Evolutionary conservation across 2,797 vertebrate species (phyloP).

Genomic region (Phalloptychus januarius): DNA sequence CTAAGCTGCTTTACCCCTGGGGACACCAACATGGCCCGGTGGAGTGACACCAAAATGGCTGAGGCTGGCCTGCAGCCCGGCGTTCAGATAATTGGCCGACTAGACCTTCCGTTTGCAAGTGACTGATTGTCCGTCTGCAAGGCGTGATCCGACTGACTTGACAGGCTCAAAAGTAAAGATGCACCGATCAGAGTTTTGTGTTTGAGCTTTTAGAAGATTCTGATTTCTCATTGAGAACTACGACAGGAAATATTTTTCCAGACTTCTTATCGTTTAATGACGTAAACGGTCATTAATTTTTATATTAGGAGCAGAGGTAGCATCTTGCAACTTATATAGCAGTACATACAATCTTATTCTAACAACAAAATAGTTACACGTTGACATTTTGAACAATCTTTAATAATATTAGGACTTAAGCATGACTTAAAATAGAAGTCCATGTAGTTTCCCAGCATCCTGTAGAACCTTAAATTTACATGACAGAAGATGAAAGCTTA

Average conservation of each 20-base stretch:
- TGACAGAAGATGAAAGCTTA: not conserved
- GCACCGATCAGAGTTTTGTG: not conserved
- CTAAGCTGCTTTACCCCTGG: conserved; percentile 69
- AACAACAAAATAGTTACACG: not conserved
- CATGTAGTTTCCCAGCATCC: not conserved
- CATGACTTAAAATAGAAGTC: too few species aligned
- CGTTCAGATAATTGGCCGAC: conserved; percentile 72
- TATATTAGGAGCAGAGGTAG: not conserved
- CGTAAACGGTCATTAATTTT: not conserved
- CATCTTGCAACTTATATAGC: not conserved
- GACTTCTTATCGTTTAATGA: not conserved
- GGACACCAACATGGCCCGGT: conserved; percentile 57
- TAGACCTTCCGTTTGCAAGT: conserved; percentile 68
- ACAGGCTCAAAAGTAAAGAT: conserved; percentile 16
- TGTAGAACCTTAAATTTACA: not conserved
- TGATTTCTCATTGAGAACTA: not conserved
- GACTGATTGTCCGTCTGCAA: conserved; percentile 34
- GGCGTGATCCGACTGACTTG: conserved; percentile 27
- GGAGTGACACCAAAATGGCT: conserved; percentile 70
- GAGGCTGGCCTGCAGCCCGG: conserved; percentile 67
- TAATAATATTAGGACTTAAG: too few species aligned
- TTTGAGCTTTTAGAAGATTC: not conserved
- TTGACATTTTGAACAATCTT: not conserved
- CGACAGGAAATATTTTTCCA: not conserved
- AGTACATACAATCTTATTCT: not conserved